phyloP scores from a whole-genome alignment of 2,888 invertebrate genomes.

The Scaptomyza parva region DNA sequence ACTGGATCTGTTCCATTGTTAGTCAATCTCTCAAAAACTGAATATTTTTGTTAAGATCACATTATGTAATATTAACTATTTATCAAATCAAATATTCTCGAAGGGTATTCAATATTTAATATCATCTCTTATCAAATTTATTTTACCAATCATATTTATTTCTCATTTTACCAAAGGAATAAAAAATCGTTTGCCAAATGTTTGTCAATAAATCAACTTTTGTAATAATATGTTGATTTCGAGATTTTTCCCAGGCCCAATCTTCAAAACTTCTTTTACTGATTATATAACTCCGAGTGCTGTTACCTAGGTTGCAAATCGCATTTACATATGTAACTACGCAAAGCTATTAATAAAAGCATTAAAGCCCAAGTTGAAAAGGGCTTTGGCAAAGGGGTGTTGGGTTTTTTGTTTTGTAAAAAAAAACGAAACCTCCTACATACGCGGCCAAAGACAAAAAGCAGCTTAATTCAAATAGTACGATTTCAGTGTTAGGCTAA shows the following conservation, averaged over 20 bases:
- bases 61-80: no score
- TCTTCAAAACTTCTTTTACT: constrained; percentile 5
- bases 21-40: not conserved
- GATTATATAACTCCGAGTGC: constrained; percentile 23
- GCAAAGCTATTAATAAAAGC: constrained; percentile 24
- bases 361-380: constrained; percentile 4
- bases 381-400: constrained; percentile 26
- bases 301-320: constrained; percentile 12
- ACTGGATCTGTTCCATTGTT: not conserved
- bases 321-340: constrained; percentile 64
- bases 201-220: constrained; percentile 30
- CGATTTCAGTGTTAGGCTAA: constrained; percentile 58
- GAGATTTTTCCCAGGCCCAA: constrained; percentile 31
- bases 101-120: constrained; percentile 8
- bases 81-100: not conserved
- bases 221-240: constrained; percentile 16
- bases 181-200: constrained; percentile 9
- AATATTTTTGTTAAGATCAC: not conserved
- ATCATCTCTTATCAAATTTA: not conserved
- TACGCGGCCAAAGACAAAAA: constrained; percentile 33
- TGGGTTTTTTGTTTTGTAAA: not conserved
- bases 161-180: not conserved
- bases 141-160: not conserved
- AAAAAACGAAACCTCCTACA: constrained; percentile 33
- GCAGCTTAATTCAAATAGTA: constrained; percentile 74